Conservation (phyloP, 2,797 vertebrate species). For the Pseudomugil gertrudae region DNA sequence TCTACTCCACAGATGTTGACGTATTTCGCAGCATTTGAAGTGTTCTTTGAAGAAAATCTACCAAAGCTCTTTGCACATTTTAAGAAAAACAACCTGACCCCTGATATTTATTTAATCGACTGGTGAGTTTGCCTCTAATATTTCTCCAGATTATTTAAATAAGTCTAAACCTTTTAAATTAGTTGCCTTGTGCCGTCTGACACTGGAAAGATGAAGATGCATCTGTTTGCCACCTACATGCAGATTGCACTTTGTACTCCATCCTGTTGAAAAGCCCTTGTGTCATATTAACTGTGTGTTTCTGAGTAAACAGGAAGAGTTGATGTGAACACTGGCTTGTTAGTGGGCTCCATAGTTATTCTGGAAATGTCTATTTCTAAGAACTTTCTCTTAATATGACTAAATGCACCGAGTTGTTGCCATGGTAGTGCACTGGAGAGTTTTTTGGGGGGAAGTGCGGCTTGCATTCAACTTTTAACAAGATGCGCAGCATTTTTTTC, state of each 20-base stretch:
- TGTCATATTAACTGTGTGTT: constrained; percentile 18
- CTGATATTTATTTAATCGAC: constrained; percentile 95
- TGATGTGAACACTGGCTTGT: not conserved
- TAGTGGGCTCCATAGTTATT: not conserved
- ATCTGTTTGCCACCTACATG: not conserved
- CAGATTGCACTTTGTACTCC: constrained; percentile 5
- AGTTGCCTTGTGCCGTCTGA: no score
- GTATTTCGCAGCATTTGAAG: constrained; percentile 94
- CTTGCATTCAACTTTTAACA: no score
- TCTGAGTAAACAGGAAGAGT: constrained; percentile 38
- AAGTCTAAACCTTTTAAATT: not conserved
- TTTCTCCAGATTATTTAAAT: not conserved
- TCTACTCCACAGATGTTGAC: constrained; percentile 88
- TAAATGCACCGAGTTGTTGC: no score
- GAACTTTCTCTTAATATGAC: not conserved
- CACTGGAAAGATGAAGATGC: no score
- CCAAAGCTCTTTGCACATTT: constrained; percentile 96
- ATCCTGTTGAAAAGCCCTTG: not conserved
- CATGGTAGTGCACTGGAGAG: no score
- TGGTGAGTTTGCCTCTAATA: constrained; percentile 81
- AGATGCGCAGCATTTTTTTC: no score
- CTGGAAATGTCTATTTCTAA: not conserved
- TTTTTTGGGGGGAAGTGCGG: no score
- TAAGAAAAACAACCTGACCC: constrained; percentile 92
- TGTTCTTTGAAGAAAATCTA: constrained; percentile 96